Evolutionary conservation across 2,113 vertebrate genomes (phyloP).

Genomic region (Rallus limicola): DNA sequence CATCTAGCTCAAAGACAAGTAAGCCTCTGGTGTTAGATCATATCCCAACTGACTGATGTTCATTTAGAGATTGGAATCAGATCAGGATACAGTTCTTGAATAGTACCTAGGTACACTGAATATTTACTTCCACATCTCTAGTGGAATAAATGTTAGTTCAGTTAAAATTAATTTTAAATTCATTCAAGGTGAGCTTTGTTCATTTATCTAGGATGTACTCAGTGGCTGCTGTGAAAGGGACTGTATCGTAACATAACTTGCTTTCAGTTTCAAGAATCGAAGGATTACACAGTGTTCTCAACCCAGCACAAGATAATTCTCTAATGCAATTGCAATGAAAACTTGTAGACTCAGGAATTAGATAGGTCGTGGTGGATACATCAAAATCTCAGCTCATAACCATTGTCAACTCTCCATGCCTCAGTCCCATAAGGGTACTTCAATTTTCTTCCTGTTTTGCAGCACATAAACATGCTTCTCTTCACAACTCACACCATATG

Average conservation of each 20-base stretch:
- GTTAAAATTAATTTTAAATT: neutral
- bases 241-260: neutral
- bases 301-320: neutral
- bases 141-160: neutral
- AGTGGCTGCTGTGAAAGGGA: neutral
- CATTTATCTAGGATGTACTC: neutral
- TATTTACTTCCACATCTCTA: neutral
- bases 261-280: neutral
- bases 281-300: neutral
- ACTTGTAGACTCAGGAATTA: slow-evolving; percentile 12
- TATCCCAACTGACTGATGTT: neutral
- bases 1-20: neutral
- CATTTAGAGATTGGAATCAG: neutral
- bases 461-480: slow-evolving; percentile 72
- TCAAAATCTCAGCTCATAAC: slow-evolving; percentile 1
- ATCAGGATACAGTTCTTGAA: neutral
- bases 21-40: neutral
- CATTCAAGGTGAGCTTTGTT: neutral
- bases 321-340: neutral
- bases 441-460: slow-evolving; percentile 73
- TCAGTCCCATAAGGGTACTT: slow-evolving; percentile 63
- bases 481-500: slow-evolving; percentile 72
- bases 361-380: slow-evolving; percentile 5
- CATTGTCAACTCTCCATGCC: slow-evolving; percentile 13
- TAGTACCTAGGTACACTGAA: neutral